phyloP scores from a whole-genome alignment of 2,113 vertebrate genomes.

The Coptodon rendalli region DNA sequence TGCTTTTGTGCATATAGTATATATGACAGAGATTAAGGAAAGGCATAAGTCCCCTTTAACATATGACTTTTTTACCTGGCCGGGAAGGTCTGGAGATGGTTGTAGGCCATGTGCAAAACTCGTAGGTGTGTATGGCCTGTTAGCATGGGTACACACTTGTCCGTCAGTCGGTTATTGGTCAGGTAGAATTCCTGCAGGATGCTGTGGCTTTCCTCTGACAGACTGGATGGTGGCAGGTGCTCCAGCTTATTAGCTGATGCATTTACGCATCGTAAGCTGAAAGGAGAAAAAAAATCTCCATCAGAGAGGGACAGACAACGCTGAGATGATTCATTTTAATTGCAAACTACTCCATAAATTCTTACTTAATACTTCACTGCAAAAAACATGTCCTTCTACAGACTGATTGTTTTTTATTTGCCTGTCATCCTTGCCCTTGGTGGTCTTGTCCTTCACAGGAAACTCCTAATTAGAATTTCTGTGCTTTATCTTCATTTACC shows the following conservation, averaged over 20 bases:
- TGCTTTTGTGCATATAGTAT: not conserved
- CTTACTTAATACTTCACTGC: not conserved
- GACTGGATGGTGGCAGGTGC: constrained; percentile 85
- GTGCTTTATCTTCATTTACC: not conserved
- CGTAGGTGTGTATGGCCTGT: constrained; percentile 89
- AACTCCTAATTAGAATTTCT: not conserved
- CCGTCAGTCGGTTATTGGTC: constrained; percentile 93
- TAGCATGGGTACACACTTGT: constrained; percentile 91
- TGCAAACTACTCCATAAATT: not conserved
- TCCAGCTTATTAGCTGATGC: constrained; percentile 96
- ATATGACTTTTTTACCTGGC: constrained; percentile 77
- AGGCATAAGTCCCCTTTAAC: not conserved
- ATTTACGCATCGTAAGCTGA: constrained; percentile 89
- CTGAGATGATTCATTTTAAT: not conserved
- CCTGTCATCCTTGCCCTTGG: not conserved
- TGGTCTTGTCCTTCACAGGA: not conserved
- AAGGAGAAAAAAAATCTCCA: not conserved
- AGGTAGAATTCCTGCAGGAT: constrained; percentile 93
- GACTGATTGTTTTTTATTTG: not conserved
- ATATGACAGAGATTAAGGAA: not conserved
- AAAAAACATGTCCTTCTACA: not conserved
- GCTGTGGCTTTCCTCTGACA: constrained; percentile 90
- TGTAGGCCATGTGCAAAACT: constrained; percentile 94
- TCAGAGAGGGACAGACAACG: not conserved
- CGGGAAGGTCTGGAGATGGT: constrained; percentile 93